Percentiles rank a stretch among this genome's conserved stretches.
phyloP scores from a whole-genome alignment of 2,113 vertebrate species.

The Mesoclemmys tuberculata region DNA sequence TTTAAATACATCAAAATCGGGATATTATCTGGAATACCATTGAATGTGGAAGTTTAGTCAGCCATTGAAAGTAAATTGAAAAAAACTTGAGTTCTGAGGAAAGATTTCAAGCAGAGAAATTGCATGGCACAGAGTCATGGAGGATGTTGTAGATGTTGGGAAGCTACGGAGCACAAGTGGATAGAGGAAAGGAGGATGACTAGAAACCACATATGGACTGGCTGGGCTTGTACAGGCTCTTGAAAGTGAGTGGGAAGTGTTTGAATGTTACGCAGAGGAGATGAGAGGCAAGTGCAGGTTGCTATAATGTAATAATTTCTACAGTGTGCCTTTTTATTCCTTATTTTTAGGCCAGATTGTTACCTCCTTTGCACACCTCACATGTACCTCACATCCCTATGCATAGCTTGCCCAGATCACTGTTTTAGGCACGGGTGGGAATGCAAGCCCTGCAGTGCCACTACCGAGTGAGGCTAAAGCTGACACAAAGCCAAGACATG shows the following conservation, averaged over 20 bases:
- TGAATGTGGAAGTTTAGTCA: background rate
- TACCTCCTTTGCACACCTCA: background rate
- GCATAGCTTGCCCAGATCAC: background rate
- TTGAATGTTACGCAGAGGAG: background rate
- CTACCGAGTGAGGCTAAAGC: constrained; percentile 2
- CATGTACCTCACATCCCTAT: rapidly evolving
- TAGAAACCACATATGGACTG: background rate
- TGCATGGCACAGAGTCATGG: rapidly evolving
- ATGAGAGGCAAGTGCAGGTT: background rate
- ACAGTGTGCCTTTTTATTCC: background rate
- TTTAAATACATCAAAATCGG: background rate
- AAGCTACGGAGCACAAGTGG: rapidly evolving
- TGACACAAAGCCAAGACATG: background rate
- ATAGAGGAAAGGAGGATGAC: rapidly evolving
- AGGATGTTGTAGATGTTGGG: background rate
- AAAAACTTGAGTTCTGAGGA: constrained; percentile 8
- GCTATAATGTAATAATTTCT: background rate
- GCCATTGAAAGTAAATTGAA: background rate
- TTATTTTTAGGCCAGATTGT: background rate
- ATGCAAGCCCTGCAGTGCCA: background rate
- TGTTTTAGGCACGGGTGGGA: background rate
- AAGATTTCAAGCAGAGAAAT: constrained; percentile 7
- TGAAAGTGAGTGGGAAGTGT: background rate
- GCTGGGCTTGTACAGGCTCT: background rate
- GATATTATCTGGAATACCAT: background rate